Evolutionary conservation across 2,797 vertebrate species (phyloP).

Genomic region (Perodicticus potto): DNA sequence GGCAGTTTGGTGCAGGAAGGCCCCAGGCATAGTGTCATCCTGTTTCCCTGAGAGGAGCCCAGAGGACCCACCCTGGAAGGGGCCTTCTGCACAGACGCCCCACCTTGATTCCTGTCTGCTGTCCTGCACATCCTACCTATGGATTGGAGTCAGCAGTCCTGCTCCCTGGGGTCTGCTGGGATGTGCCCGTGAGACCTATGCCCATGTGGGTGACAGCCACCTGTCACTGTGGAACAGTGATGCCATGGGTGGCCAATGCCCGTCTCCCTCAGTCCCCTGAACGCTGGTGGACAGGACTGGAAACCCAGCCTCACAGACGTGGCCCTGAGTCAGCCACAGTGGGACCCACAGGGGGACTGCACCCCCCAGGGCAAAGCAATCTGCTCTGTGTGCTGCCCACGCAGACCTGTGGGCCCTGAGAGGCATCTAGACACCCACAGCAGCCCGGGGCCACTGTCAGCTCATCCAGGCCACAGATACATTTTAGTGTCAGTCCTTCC

Average conservation of each 20-base stretch:
- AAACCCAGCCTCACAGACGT: not conserved
- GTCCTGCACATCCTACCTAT: too few relatives aligned
- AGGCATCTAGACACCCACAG: not conserved
- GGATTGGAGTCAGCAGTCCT: not conserved
- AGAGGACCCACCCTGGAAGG: fast-evolving
- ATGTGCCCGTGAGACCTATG: not conserved
- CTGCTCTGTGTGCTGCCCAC: not conserved
- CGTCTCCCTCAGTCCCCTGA: not conserved
- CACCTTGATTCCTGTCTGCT: too few relatives aligned
- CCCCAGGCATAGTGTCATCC: too few relatives aligned
- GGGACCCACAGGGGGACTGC: too few relatives aligned
- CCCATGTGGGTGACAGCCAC: too few relatives aligned
- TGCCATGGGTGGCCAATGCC: too few relatives aligned
- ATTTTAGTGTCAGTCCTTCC: fast-evolving
- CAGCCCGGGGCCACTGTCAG: not conserved
- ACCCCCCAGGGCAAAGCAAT: too few relatives aligned
- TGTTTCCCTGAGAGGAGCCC: not conserved
- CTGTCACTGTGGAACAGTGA: not conserved
- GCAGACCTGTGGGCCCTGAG: not conserved
- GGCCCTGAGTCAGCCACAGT: too few relatives aligned
- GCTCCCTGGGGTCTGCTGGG: not conserved
- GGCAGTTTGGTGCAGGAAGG: not conserved
- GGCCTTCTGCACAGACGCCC: not conserved
- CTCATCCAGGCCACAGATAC: not conserved
- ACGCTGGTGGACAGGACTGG: not conserved